These are phyloP conservation scores for Dione vanillae DNA, from an alignment of 2,888 invertebrate species.

Conservation along the genomic window DNA sequence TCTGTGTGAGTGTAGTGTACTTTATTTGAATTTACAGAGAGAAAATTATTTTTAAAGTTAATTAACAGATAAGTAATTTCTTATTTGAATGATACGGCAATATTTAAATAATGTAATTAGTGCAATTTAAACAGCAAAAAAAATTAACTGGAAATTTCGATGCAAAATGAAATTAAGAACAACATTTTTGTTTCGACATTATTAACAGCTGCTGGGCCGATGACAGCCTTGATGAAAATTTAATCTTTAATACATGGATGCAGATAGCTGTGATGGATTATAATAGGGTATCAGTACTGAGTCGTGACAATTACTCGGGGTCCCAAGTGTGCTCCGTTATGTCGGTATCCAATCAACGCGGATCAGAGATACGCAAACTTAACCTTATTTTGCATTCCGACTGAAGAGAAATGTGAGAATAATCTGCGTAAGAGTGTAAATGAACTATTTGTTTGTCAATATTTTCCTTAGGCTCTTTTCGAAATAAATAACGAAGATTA, in stretches of 20 bases:
- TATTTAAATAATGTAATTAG: no score
- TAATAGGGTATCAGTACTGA: slow-evolving; percentile 26
- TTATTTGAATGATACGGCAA: not conserved
- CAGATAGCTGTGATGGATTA: slow-evolving; percentile 36
- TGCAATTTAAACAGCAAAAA: no score
- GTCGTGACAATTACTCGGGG: slow-evolving; percentile 34
- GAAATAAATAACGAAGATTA: no score
- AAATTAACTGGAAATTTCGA: slow-evolving; percentile 1
- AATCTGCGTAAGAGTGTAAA: not conserved
- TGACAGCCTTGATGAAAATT: slow-evolving; percentile 29
- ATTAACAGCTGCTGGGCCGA: slow-evolving; percentile 25
- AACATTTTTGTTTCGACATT: slow-evolving; percentile 26
- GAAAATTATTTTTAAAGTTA: no score
- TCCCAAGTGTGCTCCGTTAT: slow-evolving; percentile 30
- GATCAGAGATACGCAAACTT: slow-evolving; percentile 28
- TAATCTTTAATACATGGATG: slow-evolving; percentile 33
- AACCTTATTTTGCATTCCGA: slow-evolving; percentile 28
- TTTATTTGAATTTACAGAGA: no score
- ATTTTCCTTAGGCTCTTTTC: no score
- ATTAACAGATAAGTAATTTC: no score
- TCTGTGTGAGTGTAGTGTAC: not conserved
- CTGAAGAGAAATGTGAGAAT: slow-evolving; percentile 8
- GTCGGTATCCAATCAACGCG: slow-evolving; percentile 29
- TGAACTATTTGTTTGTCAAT: no score
- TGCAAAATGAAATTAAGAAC: slow-evolving; percentile 16